phyloP scores from a whole-genome alignment of 2,797 vertebrate genomes.

The Chaenodraco wilsoni region DNA sequence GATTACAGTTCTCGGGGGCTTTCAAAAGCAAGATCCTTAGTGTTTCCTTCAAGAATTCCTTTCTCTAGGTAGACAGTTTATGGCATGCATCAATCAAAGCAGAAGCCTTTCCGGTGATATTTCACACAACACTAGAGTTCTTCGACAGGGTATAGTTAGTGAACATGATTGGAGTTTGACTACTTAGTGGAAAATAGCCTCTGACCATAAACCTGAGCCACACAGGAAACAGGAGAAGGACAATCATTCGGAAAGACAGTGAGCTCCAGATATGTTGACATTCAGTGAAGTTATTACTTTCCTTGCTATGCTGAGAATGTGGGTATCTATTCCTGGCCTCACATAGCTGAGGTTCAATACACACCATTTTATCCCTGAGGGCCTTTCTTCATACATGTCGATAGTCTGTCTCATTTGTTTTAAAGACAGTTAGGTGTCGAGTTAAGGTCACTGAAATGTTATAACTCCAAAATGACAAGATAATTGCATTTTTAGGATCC shows the following conservation, averaged over 20 bases:
- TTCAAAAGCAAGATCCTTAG: conserved; percentile 17
- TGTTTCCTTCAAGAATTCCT: conserved; percentile 6
- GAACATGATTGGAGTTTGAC: conserved; percentile 33
- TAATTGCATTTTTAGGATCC: conserved; percentile 60
- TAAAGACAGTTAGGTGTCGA: conserved; percentile 21
- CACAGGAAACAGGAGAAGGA: conserved; percentile 50
- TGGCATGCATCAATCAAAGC: conserved; percentile 26
- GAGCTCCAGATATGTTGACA: conserved; percentile 40
- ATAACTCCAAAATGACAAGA: conserved; percentile 59
- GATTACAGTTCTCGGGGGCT: conserved; percentile 6
- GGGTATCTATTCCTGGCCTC: conserved; percentile 20
- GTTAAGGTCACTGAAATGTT: conserved; percentile 51
- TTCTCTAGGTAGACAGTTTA: background rate
- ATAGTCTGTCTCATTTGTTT: conserved; percentile 24
- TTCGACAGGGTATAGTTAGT: conserved; percentile 57
- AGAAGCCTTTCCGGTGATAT: conserved; percentile 39
- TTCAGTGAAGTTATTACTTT: conserved; percentile 28
- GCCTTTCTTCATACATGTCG: conserved; percentile 29
- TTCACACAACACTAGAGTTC: conserved; percentile 25
- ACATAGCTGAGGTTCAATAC: conserved; percentile 19
- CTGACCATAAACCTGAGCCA: conserved; percentile 57
- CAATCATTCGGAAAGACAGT: conserved; percentile 45
- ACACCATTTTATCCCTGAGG: conserved; percentile 28
- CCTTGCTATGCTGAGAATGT: conserved; percentile 26
- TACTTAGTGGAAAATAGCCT: conserved; percentile 51